Evolutionary conservation across 1,140 invertebrate genomes (phyloP).

Genomic region (Watersipora subatra): DNA sequence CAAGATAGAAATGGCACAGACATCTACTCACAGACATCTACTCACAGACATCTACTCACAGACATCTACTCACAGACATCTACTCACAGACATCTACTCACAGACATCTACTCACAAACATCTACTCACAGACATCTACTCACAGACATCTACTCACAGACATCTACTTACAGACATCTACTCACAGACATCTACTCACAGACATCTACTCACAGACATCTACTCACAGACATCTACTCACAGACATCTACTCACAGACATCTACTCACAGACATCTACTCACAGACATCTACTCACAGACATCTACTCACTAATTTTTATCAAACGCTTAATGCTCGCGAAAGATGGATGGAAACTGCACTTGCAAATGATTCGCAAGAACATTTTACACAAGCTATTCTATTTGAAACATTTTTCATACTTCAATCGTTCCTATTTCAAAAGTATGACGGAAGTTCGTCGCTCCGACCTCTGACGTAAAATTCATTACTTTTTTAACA

Average conservation of each 20-base stretch:
- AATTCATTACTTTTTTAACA: no score
- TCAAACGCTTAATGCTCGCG: no score
- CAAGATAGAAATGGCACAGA: background rate
- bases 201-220: background rate
- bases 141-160: background rate
- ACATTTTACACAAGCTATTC: no score
- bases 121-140: background rate
- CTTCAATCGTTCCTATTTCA: no score
- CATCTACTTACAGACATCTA: background rate
- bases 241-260: slow-evolving; percentile 2
- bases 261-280: slow-evolving; percentile 2
- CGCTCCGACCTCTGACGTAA: no score
- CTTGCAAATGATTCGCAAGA: no score
- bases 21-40: background rate
- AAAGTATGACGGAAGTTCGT: no score
- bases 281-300: slow-evolving; percentile 3
- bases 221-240: background rate
- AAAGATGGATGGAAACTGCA: no score
- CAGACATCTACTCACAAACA: background rate
- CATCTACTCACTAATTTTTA: background rate
- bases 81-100: background rate
- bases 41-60: background rate
- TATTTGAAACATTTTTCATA: no score
- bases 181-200: background rate
- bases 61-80: background rate